Evolutionary conservation across 1,140 invertebrate genomes (phyloP).

Genomic region (Condylostylus longicornis): DNA sequence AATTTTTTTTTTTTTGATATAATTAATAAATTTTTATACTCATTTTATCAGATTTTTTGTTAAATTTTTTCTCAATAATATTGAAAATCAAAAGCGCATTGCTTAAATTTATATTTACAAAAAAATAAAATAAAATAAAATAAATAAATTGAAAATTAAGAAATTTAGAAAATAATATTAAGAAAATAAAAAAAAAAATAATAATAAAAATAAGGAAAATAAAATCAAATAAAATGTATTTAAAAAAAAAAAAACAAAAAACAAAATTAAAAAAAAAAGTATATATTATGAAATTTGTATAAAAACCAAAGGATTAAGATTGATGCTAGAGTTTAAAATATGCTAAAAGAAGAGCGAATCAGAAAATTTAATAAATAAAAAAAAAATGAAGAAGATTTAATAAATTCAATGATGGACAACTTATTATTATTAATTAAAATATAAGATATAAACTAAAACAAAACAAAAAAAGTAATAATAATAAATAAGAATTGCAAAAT

Average conservation of each 20-base stretch:
- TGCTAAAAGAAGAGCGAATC: no score
- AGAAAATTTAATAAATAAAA: conserved; percentile 11
- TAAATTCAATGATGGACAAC: neutral
- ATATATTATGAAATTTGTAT: no score
- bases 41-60: no score
- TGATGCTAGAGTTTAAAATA: no score
- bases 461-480: conserved; percentile 11
- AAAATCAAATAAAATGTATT: conserved; percentile 18
- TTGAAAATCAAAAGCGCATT: neutral
- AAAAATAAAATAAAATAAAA: conserved; percentile 21
- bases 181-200: conserved; percentile 32
- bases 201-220: conserved; percentile 22
- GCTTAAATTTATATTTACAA: conserved; percentile 20
- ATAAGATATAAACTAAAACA: conserved; percentile 4
- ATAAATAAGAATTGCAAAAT: no score
- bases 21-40: no score
- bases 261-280: conserved; percentile 15
- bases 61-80: no score
- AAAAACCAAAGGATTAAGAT: no score
- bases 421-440: neutral
- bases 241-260: conserved; percentile 20
- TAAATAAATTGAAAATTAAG: conserved; percentile 12
- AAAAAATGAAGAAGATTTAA: conserved; percentile 2
- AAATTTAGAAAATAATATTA: conserved; percentile 27
- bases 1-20: no score